Evolutionary conservation across 1,140 invertebrate species (phyloP), one percentile per base, ranked within the genome.

Genomic region (Bombus ignitus): DNA sequence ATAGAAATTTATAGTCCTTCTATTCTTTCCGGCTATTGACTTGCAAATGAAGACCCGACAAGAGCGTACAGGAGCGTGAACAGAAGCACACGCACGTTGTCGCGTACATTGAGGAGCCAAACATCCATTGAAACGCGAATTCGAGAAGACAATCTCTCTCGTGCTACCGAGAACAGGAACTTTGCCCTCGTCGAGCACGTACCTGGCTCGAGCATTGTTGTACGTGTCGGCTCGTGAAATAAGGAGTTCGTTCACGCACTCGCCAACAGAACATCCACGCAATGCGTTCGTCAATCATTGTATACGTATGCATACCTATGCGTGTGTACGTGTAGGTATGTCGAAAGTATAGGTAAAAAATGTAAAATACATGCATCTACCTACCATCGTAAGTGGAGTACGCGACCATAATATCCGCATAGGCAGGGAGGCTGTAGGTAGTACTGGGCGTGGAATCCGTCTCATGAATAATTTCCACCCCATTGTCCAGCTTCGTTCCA

Each of bases 341-440:
- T 71, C 0, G 13, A 42, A 42, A 42, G 2, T 62, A 3, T 25
- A 22, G 15, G 62, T 53, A 53, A 1, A 42, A 32, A 39, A 22
- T 57, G 66, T 70, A 15, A 3, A 15, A 57, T n/a, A 57, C 35
- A 65, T n/a, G 62, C 22, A 18, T 35, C 37, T 83, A 91, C 88
- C 15, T 86, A 96, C 97, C 97, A 84, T 97, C 96, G 75, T 97
- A 96, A 53, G 97, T 97, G 28, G 97, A 97, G 91, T 97, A 98
- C 35, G 96, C 96, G 75, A 97, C 96, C 9, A 98, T 93, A 91
- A 97, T 97, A 90, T 98, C 97, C 39, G 97, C 97, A 70, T 96
- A 96, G 83, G 95, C 94, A 28, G 97, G 97, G 84, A 97, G 97
- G 80, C 95, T 96, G 83, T 96, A 96, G 18, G 18, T 22, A 22